phyloP scores from a whole-genome alignment of 2,888 invertebrate species.

The Hipparchia sbordonii region DNA sequence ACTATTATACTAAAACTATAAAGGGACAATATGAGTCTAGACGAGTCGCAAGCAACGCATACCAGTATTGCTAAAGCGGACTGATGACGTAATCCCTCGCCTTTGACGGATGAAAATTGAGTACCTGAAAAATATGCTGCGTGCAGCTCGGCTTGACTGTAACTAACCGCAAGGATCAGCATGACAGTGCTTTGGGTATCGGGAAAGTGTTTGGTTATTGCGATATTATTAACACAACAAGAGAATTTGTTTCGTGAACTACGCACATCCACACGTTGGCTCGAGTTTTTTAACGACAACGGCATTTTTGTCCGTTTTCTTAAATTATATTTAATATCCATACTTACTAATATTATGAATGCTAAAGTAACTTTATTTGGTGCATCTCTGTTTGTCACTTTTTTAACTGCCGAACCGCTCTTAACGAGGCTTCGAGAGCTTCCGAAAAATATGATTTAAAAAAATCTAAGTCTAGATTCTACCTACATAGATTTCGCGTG shows the following conservation, averaged over 20 bases:
- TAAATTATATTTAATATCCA: no score
- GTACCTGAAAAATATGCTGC: background rate
- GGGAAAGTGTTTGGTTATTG: background rate
- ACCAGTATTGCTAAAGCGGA: background rate
- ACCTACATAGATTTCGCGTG: background rate
- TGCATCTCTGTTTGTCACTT: no score
- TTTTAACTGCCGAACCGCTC: no score
- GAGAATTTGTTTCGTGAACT: conserved; percentile 16
- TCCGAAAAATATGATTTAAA: no score
- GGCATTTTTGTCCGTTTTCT: no score
- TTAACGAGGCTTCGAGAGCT: no score
- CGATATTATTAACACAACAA: background rate
- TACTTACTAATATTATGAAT: no score
- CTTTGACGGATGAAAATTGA: background rate
- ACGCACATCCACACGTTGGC: background rate
- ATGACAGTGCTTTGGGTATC: conserved; percentile 1
- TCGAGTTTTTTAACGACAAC: no score
- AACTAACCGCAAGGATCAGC: background rate
- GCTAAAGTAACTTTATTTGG: no score
- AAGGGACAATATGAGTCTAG: background rate
- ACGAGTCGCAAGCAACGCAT: background rate
- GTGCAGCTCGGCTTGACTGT: background rate
- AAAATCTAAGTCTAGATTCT: no score
- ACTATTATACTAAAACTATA: background rate
- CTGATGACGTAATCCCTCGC: no score